phyloP scores from a whole-genome alignment of 1,140 invertebrate species.

The Nymphalis io region DNA sequence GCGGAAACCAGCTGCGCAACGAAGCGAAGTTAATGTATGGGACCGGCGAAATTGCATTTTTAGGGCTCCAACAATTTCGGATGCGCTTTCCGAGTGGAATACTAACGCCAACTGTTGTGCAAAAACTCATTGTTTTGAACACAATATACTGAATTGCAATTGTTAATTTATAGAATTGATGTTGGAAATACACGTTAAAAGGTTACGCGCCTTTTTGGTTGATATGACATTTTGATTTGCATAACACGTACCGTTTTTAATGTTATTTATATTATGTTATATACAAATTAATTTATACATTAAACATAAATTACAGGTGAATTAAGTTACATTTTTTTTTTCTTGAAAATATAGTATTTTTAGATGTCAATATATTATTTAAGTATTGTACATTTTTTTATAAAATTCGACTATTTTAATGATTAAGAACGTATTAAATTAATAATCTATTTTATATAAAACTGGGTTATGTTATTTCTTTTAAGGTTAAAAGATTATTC shows the following conservation, averaged over 20 bases:
- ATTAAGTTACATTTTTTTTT: too few relatives aligned
- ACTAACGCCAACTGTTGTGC: slow-evolving; percentile 10
- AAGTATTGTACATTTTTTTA: too few relatives aligned
- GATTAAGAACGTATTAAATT: too few relatives aligned
- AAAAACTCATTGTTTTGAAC: slow-evolving; percentile 28
- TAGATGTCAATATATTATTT: too few relatives aligned
- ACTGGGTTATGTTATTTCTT: too few relatives aligned
- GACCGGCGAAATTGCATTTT: slow-evolving; percentile 76
- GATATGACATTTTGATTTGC: background rate
- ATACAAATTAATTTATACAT: too few relatives aligned
- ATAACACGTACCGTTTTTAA: background rate
- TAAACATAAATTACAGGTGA: too few relatives aligned
- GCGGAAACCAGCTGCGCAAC: slow-evolving; percentile 75
- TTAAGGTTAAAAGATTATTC: too few relatives aligned
- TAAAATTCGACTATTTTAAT: too few relatives aligned
- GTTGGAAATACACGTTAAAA: background rate
- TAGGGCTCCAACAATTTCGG: slow-evolving; percentile 70
- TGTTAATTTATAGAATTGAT: background rate
- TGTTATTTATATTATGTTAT: background rate
- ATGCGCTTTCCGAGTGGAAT: slow-evolving; percentile 40
- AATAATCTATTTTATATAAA: too few relatives aligned
- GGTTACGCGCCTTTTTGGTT: background rate
- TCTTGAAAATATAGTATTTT: too few relatives aligned
- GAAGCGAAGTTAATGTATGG: slow-evolving; percentile 67
- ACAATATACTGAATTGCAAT: slow-evolving; percentile 14